These are phyloP conservation scores for Lepetodrilus schrolli DNA, from an alignment of 2,888 invertebrate species.

Conservation along the genomic window DNA sequence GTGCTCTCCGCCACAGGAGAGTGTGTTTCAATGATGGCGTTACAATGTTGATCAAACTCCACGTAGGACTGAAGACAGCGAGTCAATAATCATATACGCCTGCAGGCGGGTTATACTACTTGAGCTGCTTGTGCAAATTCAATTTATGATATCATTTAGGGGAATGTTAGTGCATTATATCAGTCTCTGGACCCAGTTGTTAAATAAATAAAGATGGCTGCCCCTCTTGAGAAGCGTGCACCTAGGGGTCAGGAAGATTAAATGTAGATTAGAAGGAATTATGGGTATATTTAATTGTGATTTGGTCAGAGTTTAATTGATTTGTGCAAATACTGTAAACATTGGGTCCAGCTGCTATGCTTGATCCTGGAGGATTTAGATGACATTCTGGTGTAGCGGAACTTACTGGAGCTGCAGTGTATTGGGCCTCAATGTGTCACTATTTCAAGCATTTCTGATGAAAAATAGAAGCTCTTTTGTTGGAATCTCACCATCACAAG, in stretches of 20 bases:
- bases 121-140: background rate
- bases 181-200: background rate
- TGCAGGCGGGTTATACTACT: background rate
- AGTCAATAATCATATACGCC: background rate
- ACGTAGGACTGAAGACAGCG: background rate
- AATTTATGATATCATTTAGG: constrained; percentile 12
- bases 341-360: background rate
- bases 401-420: background rate
- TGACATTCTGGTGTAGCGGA: background rate
- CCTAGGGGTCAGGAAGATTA: background rate
- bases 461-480: too few species aligned
- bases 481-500: too few species aligned
- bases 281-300: background rate
- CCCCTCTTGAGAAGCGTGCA: background rate
- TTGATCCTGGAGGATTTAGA: background rate
- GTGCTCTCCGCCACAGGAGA: background rate
- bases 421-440: background rate
- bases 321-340: background rate
- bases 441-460: background rate
- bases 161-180: background rate
- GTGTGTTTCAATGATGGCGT: too few species aligned
- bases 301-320: background rate
- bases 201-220: background rate
- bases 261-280: background rate
- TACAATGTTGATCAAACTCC: too few species aligned